A percentile compares a stretch with the other conserved stretches of the same genome.
These are phyloP conservation scores for Nyctereutes procyonoides DNA, from an alignment of 2,113 vertebrate genomes.

Conservation along the genomic window DNA sequence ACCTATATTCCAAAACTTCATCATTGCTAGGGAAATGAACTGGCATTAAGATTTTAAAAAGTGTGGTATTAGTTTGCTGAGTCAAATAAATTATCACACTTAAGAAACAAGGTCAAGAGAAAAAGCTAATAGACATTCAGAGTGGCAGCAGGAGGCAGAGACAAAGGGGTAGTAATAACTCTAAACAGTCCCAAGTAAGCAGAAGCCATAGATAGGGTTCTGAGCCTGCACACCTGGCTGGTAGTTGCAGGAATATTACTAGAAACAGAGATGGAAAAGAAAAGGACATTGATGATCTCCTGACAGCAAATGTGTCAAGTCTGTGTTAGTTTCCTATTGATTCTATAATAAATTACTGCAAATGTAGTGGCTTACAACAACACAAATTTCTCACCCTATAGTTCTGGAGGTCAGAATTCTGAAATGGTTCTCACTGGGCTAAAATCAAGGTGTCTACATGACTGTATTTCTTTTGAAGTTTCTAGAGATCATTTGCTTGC, in stretches of 20 bases:
- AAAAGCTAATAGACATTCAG: not conserved
- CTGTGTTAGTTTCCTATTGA: not conserved
- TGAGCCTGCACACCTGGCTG: no score
- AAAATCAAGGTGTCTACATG: not conserved
- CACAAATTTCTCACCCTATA: not conserved
- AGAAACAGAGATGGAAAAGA: not conserved
- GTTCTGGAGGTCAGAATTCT: not conserved
- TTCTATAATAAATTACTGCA: not conserved
- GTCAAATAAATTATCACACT: not conserved
- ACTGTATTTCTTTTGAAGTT: not conserved
- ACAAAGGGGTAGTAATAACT: no score
- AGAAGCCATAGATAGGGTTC: rapidly evolving
- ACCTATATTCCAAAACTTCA: no score
- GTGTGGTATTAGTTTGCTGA: not conserved
- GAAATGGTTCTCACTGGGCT: not conserved
- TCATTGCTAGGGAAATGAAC: not conserved
- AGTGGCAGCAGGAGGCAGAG: not conserved
- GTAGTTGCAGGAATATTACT: no score
- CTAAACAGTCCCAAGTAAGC: rapidly evolving
- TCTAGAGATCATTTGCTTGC: not conserved
- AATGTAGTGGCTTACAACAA: not conserved
- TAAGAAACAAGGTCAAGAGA: not conserved
- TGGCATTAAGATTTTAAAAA: not conserved
- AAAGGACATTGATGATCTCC: not conserved
- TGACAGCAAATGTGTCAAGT: not conserved